Base-by-base conservation (phyloP, 2,797 vertebrate genomes). In the Rhinichthys osculus region DNA sequence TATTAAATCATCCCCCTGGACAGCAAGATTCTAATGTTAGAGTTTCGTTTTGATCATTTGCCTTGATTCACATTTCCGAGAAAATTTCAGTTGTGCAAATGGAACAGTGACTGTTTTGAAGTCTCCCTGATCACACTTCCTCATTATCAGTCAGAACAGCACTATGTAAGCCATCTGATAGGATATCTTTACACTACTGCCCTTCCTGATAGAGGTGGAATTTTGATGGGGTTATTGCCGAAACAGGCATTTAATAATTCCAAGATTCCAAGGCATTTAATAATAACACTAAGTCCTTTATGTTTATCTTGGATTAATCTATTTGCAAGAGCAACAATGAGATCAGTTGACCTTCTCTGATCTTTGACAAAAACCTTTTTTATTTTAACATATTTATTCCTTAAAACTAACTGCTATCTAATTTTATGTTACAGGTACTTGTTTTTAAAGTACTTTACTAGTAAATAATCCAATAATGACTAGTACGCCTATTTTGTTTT, bases 131-230 rank as follows among this genome's bases (percentile, higher is more conserved):
- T 64, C 35, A n/a, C 30, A 64, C 67, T 85, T 85, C 83, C 52
- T 85, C 30, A 38, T 50, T 81, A 81, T 81, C 40, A 50, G n/a
- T 30, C 17, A 9, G 64, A 57, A 69, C 74, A 71, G 38, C 40
- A 73, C 21, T 71, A 62, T 67, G 35, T 35, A 80, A 35, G 66
- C 27, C 52, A 85, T 64, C 67, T 79, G 77, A 64, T 52, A 80
- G 38, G 70, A 64, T 50, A 73, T 73, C 67, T 66, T 85, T 40
- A 52, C 42, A 66, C 21, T 64, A 47, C 40, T 38, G 69, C 40
- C 21, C 5, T 78, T 78, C 35, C 64, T 78, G 54, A 35, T 79
- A 47, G 21, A 47, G 64, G 38, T 14, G 81, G 67, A 62, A 82
- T 44, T 62, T 59, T 47, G 19, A 44, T 85, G 8, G 9, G 21